Evolutionary conservation across 2,888 invertebrate genomes (phyloP), one percentile per base, ranked within the genome.

Genomic region (Drosophila picticornis): DNA sequence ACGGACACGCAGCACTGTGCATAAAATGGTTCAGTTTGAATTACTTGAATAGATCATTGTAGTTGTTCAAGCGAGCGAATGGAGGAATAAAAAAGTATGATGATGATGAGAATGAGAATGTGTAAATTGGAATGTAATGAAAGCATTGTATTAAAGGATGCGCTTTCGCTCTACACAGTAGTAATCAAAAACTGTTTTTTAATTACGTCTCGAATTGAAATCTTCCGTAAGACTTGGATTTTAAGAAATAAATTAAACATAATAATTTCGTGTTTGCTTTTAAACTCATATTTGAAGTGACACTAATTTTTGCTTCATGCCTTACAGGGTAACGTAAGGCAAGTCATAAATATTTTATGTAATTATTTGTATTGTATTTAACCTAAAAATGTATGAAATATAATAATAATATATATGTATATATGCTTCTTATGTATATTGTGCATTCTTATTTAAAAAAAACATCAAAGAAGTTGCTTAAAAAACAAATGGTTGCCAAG

Each of bases 1-100:
- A 66, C 59, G 66, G 62, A 66, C 66, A 66, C 50, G 51, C 73
- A 77, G 61, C 78, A 48, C 59, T 62, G 43, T 77, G 52, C 56
- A 60, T 36, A 60, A 57, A 43, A 62, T 64, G 70, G 32, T 53
- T 65, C 29, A 57, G 38, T 62, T 64, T 51, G 48, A 65, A 69
- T 61, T 64, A 65, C 64, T 77, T 75, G 34, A 19, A 51, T n/a
- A 4, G 40, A 22, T 34, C 32, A 40, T 72, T 72, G 43, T 61
- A 27, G 43, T 32, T 62, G 61, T 40, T 31, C 22, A n/a, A 38
- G 36, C 31, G 40, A 32, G 13, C 43, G 56, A 68, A 34, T 40
- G 53, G n/a, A 9, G 46, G 48, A 16, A 22, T 4, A 36, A 19
- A 13, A 31, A 31, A 38, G 11, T 9, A 43, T 9, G 16, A n/a